Percentiles rank a stretch among this genome's conserved stretches.
Conservation (phyloP, 2,797 vertebrate species). For the Hippopotamyrus pictus region DNA sequence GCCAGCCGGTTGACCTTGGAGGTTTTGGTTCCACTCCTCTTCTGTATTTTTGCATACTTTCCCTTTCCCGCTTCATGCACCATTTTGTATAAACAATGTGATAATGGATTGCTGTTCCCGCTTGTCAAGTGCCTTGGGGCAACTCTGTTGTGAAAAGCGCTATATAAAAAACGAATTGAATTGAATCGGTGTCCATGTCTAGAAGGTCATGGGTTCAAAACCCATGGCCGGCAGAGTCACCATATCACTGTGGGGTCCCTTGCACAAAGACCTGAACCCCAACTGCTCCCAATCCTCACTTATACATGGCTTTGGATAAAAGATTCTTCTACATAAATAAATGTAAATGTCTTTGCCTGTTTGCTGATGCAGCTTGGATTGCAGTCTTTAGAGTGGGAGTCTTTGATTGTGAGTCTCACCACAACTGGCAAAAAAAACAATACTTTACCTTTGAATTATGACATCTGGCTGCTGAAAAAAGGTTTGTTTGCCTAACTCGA, state of each 20-base stretch:
- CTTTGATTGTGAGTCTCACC: slow-evolving; percentile 10
- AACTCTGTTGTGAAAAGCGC: neutral
- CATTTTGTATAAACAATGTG: neutral
- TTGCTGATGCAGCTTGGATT: slow-evolving; percentile 1
- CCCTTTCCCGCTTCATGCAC: neutral
- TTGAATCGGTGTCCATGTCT: neutral
- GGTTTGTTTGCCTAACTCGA: neutral
- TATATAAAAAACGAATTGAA: neutral
- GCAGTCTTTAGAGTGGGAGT: neutral
- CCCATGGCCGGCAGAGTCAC: neutral
- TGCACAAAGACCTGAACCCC: neutral
- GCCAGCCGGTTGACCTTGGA: neutral
- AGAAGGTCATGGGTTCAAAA: neutral
- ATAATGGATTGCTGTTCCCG: neutral
- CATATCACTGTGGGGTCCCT: neutral
- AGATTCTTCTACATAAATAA: neutral
- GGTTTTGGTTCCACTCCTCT: neutral
- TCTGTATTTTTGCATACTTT: neutral
- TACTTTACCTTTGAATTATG: slow-evolving; percentile 5
- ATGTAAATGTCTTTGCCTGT: slow-evolving; percentile 9
- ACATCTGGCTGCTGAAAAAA: neutral
- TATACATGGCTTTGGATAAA: neutral
- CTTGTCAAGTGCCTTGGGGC: neutral
- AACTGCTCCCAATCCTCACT: neutral
- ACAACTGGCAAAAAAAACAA: neutral